Percentiles rank a stretch among this genome's conserved stretches.
Conservation (phyloP, 2,113 vertebrate species). For the Elephantulus edwardii region DNA sequence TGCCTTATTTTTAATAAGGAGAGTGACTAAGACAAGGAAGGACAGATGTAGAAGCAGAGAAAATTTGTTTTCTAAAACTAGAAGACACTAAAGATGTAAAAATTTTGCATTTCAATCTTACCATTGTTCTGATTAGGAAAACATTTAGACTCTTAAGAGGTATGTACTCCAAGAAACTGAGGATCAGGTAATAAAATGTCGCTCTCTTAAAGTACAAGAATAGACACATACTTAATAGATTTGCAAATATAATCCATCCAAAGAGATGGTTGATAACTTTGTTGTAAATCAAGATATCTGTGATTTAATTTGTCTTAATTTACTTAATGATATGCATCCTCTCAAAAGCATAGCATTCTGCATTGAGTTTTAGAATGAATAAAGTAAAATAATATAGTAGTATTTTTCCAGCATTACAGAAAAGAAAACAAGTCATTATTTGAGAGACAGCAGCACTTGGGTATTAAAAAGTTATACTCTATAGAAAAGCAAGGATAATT, state of each 20-base stretch:
- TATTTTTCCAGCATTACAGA: slow-evolving; percentile 21
- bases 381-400: neutral
- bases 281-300: neutral
- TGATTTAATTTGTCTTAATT: slow-evolving; percentile 25
- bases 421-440: slow-evolving; percentile 35
- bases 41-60: neutral
- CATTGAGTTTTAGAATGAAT: slow-evolving; percentile 18
- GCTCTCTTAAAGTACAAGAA: neutral
- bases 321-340: neutral
- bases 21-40: neutral
- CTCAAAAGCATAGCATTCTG: neutral
- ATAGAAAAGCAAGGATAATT: slow-evolving; percentile 54
- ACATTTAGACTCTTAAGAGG: neutral
- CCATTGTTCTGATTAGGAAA: neutral
- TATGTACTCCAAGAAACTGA: neutral
- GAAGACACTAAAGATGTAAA: neutral
- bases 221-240: slow-evolving; percentile 11
- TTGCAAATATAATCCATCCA: neutral
- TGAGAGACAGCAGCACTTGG: slow-evolving; percentile 24
- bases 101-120: neutral
- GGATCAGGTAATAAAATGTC: neutral
- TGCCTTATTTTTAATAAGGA: neutral
- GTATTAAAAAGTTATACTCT: slow-evolving; percentile 31
- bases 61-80: neutral
- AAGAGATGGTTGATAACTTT: neutral